Base-by-base conservation (phyloP, 2,888 invertebrate species). In the Drosophila neonasuta region DNA sequence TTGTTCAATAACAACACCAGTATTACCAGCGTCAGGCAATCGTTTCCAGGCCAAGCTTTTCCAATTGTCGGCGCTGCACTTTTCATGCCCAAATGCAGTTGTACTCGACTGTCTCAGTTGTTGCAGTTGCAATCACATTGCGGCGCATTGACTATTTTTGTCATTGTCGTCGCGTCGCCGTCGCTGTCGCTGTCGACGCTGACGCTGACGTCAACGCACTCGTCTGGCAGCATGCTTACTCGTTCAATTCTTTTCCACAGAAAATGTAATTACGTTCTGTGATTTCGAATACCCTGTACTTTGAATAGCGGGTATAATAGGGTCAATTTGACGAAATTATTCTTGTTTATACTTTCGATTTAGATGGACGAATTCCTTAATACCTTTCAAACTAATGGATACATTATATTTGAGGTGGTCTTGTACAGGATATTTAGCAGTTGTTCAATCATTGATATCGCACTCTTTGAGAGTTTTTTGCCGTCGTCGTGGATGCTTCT, bases 61-160 rank as follows among this genome's bases (percentile, higher is more conserved):
- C 76, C 75, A 78, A 71, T 68, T 75, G 77, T 72, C 76, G 73
- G 68, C 74, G 54, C 68, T 68, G 70, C 68, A 68, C 68, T 80
- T 82, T 80, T 82, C 75, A 82, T 79, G 78, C 73, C 83, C 82
- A 82, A 76, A 77, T 73, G 80, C 79, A 75, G 79, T 64, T 63
- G 60, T 63, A 56, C 66, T 65, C 55, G 46, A 62, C 59, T 41
- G 39, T 41, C 15, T 13, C 15, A 61, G 56, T 56, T 55, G 61
- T 34, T 24, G 51, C 39, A 48, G 78, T 44, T 60, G 57, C 45
- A 57, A 59, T 54, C 58, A 71, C 49, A 15, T 62, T 41, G 55
- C 57, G 62, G 52, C 67, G 75, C 77, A 77, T 78, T 85, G 66
- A 60, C 79, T 76, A 80, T 80, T 78, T 80, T 78, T 74, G 79